Conservation (phyloP, 2,113 vertebrate species). For the Spheniscus mendiculus region DNA sequence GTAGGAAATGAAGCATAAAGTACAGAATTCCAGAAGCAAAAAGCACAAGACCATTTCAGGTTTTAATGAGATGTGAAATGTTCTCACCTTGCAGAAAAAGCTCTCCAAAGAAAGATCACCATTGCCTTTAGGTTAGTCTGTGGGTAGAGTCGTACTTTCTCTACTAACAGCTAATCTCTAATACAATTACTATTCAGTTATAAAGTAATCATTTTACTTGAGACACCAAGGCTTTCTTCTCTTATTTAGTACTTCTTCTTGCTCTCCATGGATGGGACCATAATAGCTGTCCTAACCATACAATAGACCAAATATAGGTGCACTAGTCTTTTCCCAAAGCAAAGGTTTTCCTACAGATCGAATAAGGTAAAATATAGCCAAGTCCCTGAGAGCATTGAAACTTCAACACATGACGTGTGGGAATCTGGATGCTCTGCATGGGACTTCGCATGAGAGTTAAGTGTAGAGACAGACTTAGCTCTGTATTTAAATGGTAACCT, state of each 20-base stretch:
- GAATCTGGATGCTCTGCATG: neutral
- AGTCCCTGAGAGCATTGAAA: neutral
- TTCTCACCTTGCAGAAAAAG: neutral
- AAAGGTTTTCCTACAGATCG: neutral
- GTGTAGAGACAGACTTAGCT: neutral
- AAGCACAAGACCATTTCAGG: neutral
- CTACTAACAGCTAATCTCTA: neutral
- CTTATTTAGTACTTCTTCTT: neutral
- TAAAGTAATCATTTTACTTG: neutral
- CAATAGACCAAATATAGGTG: neutral
- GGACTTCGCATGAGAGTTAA: neutral
- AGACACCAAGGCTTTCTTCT: neutral
- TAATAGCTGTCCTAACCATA: neutral
- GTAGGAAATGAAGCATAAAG: neutral
- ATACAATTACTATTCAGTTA: neutral
- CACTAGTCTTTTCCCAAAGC: neutral
- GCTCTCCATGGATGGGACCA: neutral
- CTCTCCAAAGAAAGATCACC: neutral
- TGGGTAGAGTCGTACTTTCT: neutral
- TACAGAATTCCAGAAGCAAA: neutral
- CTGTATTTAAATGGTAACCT: neutral
- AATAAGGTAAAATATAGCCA: neutral
- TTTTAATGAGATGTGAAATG: neutral
- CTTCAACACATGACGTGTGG: neutral
- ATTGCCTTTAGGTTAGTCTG: neutral